Conservation (phyloP, 2,797 vertebrate genomes). For the Aphelocoma californica region DNA sequence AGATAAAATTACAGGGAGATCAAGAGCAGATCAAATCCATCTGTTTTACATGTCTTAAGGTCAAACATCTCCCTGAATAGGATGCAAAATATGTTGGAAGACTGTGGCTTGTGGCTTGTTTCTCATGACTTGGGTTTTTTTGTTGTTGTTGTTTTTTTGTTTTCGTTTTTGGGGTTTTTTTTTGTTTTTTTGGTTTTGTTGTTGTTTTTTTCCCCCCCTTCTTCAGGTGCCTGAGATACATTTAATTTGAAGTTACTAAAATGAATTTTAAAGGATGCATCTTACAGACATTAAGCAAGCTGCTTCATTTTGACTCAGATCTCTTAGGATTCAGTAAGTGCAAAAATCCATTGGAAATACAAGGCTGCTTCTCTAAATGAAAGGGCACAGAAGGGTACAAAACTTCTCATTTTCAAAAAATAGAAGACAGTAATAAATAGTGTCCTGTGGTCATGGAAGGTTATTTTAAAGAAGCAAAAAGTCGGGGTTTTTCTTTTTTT, state of each 20-base stretch:
- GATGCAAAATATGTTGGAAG: conserved; percentile 5
- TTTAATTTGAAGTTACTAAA: neutral
- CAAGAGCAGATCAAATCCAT: neutral
- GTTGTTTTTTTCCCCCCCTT: too few relatives aligned
- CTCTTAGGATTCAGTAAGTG: neutral
- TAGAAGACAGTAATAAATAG: neutral
- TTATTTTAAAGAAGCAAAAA: neutral
- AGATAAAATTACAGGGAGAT: neutral
- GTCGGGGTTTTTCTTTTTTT: neutral
- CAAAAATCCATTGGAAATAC: neutral
- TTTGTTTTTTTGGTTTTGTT: too few relatives aligned
- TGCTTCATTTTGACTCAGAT: neutral
- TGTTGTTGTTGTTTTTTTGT: too few relatives aligned
- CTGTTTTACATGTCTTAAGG: conserved; percentile 30
- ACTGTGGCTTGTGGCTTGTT: neutral
- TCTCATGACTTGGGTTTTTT: neutral
- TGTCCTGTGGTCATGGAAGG: neutral
- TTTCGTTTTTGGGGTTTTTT: too few relatives aligned
- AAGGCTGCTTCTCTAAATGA: neutral
- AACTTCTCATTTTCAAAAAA: neutral
- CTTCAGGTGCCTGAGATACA: neutral
- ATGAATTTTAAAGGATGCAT: neutral
- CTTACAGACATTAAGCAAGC: neutral
- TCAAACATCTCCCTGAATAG: conserved; percentile 15
- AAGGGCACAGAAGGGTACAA: neutral